Evolutionary conservation across 2,888 invertebrate species (phyloP).

Genomic region (Leucoma salicis): DNA sequence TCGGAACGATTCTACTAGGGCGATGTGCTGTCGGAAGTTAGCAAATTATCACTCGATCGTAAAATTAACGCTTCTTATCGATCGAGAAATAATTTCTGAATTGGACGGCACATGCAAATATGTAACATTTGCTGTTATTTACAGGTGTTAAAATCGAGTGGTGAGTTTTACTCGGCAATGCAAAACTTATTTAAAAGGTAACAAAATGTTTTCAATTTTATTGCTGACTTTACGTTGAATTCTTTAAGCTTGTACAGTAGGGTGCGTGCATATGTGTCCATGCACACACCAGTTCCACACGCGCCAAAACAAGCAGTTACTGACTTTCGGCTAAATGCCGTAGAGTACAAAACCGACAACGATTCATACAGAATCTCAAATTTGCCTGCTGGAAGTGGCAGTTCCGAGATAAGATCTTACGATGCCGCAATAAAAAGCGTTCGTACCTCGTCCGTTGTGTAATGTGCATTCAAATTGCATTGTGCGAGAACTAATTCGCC

Average conservation of each 20-base stretch:
- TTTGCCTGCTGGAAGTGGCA: constrained; percentile 82
- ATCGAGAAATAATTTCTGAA: constrained; percentile 74
- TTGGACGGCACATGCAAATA: constrained; percentile 45
- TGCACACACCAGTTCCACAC: constrained; percentile 55
- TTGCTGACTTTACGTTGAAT: constrained; percentile 81
- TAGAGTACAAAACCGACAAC: constrained; percentile 58
- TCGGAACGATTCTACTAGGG: constrained; percentile 77
- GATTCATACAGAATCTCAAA: constrained; percentile 66
- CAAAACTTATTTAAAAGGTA: constrained; percentile 79
- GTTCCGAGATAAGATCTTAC: constrained; percentile 81
- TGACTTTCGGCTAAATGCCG: constrained; percentile 47
- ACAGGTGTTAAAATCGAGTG: constrained; percentile 62
- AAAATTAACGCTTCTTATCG: constrained; percentile 82
- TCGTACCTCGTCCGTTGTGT: constrained; percentile 81
- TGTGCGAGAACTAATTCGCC: constrained; percentile 82
- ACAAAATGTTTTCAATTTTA: constrained; percentile 82
- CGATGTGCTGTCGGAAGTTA: constrained; percentile 79
- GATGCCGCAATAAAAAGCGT: constrained; percentile 82
- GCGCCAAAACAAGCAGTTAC: constrained; percentile 44
- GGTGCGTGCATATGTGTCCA: constrained; percentile 59
- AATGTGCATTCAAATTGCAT: constrained; percentile 83
- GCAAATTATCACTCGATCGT: constrained; percentile 82
- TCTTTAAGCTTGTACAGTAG: constrained; percentile 71
- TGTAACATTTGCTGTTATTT: constrained; percentile 48
- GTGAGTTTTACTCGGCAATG: constrained; percentile 41